A percentile compares a stretch with the other conserved stretches of the same genome.
phyloP scores from a whole-genome alignment of 2,113 vertebrate species.

The Atherinomorus stipes region DNA sequence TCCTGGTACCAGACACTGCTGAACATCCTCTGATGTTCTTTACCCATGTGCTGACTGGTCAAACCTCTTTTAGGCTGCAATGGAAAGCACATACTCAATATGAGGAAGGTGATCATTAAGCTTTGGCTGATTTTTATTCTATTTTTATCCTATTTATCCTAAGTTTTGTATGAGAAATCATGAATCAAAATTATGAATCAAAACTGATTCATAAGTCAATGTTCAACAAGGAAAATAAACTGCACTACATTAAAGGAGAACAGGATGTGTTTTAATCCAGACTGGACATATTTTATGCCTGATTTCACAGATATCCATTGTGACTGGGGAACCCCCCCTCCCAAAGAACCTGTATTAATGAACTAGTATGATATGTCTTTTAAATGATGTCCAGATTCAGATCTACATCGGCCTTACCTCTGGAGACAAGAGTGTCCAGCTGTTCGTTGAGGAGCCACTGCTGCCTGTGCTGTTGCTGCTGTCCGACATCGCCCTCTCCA shows the following conservation, averaged over 20 bases:
- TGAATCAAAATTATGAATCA: background rate
- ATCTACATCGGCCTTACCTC: conserved; percentile 67
- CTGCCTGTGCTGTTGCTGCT: conserved; percentile 82
- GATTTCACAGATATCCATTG: conserved; percentile 9
- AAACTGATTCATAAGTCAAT: background rate
- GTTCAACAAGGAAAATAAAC: background rate
- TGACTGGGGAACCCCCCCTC: background rate
- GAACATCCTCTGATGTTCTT: too few relatives aligned
- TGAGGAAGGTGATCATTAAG: too few relatives aligned
- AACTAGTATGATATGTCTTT: background rate
- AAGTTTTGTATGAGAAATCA: background rate
- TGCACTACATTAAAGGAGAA: background rate
- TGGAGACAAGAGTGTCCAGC: conserved; percentile 84
- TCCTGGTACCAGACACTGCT: too few relatives aligned
- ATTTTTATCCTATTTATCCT: too few relatives aligned
- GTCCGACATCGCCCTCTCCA: conserved; percentile 83
- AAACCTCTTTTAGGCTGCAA: too few relatives aligned
- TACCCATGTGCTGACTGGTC: too few relatives aligned
- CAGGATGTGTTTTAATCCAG: background rate
- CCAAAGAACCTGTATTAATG: background rate
- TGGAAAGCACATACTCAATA: too few relatives aligned
- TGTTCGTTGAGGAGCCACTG: conserved; percentile 80
- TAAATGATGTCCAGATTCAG: conserved; percentile 1
- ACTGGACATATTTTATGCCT: background rate
- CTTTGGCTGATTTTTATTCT: background rate